Conservation (phyloP, 53 echinoderm and acorn worm genomes). For the Arbacia lixula region DNA sequence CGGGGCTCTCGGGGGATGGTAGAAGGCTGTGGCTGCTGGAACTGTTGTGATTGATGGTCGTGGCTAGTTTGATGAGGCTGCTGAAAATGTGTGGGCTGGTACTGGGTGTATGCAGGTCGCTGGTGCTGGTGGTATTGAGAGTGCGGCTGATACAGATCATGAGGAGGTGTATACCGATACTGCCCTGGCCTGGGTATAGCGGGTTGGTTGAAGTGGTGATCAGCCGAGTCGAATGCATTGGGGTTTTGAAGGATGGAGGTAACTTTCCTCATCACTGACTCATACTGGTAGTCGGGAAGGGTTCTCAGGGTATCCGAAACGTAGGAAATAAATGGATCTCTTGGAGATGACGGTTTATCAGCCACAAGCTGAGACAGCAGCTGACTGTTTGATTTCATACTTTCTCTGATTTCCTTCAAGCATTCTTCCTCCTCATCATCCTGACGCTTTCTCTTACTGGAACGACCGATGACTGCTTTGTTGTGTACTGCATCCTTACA, state of each 20-base stretch:
- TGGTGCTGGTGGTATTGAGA: constrained; percentile 31
- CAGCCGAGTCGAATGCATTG: not conserved
- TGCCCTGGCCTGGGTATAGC: constrained; percentile 33
- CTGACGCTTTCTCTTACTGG: constrained; percentile 6
- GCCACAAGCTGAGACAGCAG: constrained; percentile 10
- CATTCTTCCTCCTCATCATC: constrained; percentile 17
- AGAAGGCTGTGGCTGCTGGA: constrained; percentile 28
- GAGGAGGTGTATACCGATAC: constrained; percentile 29
- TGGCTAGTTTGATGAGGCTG: constrained; percentile 16
- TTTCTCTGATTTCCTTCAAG: constrained; percentile 8
- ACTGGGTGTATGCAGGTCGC: constrained; percentile 13
- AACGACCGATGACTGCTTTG: constrained; percentile 7
- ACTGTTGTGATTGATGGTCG: constrained; percentile 25
- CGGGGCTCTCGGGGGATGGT: constrained; percentile 17
- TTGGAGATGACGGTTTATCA: constrained; percentile 18
- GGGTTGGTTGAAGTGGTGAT: not conserved
- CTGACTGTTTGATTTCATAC: constrained; percentile 24
- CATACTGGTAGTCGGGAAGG: constrained; percentile 23
- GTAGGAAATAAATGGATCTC: constrained; percentile 13
- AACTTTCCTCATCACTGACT: constrained; percentile 12
- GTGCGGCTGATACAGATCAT: constrained; percentile 22
- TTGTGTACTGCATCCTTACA: not conserved
- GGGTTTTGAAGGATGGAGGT: constrained; percentile 14
- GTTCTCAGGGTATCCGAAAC: constrained; percentile 16
- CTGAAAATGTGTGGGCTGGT: constrained; percentile 12